A percentile compares a stretch with the other conserved stretches of the same genome.
These are phyloP conservation scores for Rattus norvegicus DNA, from an alignment of 2,113 vertebrate species.

Conservation along the genomic window DNA sequence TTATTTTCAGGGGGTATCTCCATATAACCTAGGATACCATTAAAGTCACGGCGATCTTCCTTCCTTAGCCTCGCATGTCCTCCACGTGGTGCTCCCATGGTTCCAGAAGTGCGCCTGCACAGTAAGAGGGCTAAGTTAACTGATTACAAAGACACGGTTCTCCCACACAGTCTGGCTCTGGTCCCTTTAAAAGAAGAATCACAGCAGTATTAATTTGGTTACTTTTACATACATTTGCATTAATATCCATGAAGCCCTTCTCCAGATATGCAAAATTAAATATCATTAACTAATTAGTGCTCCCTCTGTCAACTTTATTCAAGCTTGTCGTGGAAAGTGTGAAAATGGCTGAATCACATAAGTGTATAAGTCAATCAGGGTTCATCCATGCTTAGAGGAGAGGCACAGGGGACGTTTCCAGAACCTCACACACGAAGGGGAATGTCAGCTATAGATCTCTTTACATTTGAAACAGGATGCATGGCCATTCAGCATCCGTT, in stretches of 20 bases:
- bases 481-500: not conserved
- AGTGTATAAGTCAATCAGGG: not conserved
- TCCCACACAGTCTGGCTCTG: not conserved
- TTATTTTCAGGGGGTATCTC: not conserved
- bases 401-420: not conserved
- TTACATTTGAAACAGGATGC: not conserved
- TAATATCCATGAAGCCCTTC: conserved; percentile 42
- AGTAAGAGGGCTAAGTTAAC: conserved; percentile 43
- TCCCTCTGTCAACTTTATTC: conserved; percentile 47
- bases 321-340: conserved; percentile 7
- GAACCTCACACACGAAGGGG: not conserved
- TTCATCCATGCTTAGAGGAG: not conserved
- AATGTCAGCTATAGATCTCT: not conserved
- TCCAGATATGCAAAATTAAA: conserved; percentile 61
- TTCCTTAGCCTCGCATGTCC: not conserved
- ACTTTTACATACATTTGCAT: conserved; percentile 72
- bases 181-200: conserved; percentile 8
- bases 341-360: conserved; percentile 7
- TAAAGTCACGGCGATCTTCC: not conserved
- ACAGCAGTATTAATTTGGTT: conserved; percentile 58
- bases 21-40: not conserved
- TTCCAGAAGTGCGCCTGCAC: not conserved
- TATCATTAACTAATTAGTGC: conserved; percentile 61
- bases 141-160: conserved; percentile 27
- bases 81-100: not conserved